These are phyloP conservation scores for Ptilonorhynchus violaceus DNA, from an alignment of 2,113 vertebrate genomes.

Conservation along the genomic window DNA sequence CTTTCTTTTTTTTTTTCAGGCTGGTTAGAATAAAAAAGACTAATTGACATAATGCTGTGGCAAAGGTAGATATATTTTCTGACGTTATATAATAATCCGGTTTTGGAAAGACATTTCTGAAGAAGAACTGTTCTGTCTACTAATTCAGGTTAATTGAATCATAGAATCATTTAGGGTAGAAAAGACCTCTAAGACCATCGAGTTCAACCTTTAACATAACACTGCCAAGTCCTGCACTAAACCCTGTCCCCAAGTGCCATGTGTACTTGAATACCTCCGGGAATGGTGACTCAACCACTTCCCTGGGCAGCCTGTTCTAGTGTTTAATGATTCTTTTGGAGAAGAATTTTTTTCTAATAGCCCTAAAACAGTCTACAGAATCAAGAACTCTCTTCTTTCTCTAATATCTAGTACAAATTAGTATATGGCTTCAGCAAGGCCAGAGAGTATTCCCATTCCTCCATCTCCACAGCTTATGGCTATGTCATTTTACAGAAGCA, in stretches of 20 bases:
- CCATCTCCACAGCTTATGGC: background rate
- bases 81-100: background rate
- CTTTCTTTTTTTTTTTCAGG: background rate
- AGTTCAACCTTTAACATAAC: background rate
- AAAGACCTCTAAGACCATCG: fast-evolving
- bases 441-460: background rate
- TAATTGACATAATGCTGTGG: background rate
- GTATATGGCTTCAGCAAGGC: background rate
- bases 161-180: background rate
- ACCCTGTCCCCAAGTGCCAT: background rate
- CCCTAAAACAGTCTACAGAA: background rate
- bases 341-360: background rate
- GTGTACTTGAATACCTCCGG: background rate
- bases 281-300: background rate
- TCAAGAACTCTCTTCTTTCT: background rate
- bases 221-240: background rate
- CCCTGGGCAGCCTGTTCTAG: background rate
- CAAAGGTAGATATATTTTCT: background rate
- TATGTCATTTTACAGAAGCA: background rate
- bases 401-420: background rate
- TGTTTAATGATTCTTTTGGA: background rate
- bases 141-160: background rate
- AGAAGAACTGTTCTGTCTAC: background rate
- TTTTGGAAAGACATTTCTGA: background rate
- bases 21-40: background rate